Percentiles rank a stretch among this genome's conserved stretches.
phyloP scores from a whole-genome alignment of 2,888 invertebrate species.

The Acleris cristana region DNA sequence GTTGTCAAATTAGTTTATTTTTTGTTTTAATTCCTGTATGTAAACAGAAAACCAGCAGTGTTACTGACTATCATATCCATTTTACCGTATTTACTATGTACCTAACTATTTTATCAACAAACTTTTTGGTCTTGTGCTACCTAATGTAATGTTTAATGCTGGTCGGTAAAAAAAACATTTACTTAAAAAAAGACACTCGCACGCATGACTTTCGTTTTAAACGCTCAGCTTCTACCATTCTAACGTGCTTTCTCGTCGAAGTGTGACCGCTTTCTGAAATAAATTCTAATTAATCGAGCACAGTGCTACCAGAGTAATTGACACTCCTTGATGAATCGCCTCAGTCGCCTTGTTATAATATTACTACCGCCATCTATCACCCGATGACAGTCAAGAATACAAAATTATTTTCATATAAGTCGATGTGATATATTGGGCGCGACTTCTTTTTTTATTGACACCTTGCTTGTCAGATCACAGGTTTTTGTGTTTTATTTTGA shows the following conservation, averaged over 20 bases:
- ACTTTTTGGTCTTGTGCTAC: too few species aligned
- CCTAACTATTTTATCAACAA: too few species aligned
- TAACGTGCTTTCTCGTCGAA: constrained; percentile 29
- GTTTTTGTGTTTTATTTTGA: constrained; percentile 37
- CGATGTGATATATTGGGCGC: constrained; percentile 67
- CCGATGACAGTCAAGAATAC: constrained; percentile 58
- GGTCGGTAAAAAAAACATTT: too few species aligned
- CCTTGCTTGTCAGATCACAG: constrained; percentile 39
- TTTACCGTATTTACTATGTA: too few species aligned
- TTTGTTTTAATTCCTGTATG: too few species aligned
- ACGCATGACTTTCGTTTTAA: constrained; percentile 28
- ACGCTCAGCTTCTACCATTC: constrained; percentile 30
- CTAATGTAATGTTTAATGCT: too few species aligned
- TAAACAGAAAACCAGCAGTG: too few species aligned
- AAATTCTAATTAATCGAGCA: constrained; percentile 80
- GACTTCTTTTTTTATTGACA: constrained; percentile 50
- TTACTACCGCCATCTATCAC: constrained; percentile 73
- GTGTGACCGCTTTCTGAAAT: constrained; percentile 59
- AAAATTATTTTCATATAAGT: constrained; percentile 65
- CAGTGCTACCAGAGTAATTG: constrained; percentile 70
- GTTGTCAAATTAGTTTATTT: too few species aligned
- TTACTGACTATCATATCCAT: too few species aligned
- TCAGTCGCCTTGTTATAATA: constrained; percentile 75
- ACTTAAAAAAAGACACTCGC: not conserved
- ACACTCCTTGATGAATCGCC: constrained; percentile 80